These are phyloP conservation scores for Automeris io DNA, from an alignment of 2,888 invertebrate species.

Conservation along the genomic window DNA sequence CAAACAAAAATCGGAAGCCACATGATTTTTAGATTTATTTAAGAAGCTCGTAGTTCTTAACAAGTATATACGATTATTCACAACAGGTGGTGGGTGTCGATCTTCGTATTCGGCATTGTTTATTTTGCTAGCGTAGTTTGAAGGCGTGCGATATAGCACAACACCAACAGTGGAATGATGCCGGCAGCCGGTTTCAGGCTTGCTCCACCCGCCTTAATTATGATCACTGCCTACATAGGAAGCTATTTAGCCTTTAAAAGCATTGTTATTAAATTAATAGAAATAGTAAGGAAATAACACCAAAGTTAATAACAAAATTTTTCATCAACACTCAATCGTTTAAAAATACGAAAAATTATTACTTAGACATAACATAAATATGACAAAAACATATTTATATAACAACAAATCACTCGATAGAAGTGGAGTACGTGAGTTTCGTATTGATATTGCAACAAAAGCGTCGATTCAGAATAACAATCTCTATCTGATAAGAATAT, in stretches of 20 bases:
- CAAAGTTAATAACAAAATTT: not conserved
- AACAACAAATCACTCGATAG: not conserved
- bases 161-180: conserved; percentile 43
- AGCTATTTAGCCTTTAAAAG: conserved; percentile 61
- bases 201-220: conserved; percentile 7
- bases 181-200: conserved; percentile 14
- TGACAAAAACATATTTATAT: not conserved
- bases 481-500: conserved; percentile 41
- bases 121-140: conserved; percentile 24
- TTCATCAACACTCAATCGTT: not conserved
- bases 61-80: conserved; percentile 30
- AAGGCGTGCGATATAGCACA: conserved; percentile 43
- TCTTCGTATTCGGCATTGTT: conserved; percentile 52
- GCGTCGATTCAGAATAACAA: conserved; percentile 34
- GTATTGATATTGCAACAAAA: conserved; percentile 29
- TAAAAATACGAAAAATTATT: too few relatives aligned
- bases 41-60: conserved; percentile 16
- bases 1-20: conserved; percentile 37
- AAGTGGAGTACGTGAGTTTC: not conserved
- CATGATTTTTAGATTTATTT: conserved; percentile 37
- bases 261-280: too few relatives aligned
- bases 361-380: not conserved
- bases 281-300: not conserved
- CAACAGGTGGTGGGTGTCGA: conserved; percentile 53
- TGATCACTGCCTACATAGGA: conserved; percentile 28